Conservation (phyloP, 1,140 invertebrate genomes). For the Trichogramma pretiosum region DNA sequence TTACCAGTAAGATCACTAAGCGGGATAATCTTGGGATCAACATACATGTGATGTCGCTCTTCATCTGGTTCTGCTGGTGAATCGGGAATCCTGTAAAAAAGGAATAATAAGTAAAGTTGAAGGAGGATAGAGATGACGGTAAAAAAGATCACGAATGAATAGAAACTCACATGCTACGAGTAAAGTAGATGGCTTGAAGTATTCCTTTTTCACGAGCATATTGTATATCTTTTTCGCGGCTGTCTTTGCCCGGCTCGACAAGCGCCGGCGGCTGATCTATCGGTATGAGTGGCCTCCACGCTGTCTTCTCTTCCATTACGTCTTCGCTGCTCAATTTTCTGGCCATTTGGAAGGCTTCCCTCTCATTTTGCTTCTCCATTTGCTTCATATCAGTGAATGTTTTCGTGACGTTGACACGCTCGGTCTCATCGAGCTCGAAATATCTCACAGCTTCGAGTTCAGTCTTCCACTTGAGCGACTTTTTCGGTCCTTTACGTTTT, state of each 20-base stretch:
- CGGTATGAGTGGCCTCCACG: constrained; percentile 60
- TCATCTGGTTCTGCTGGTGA: constrained; percentile 75
- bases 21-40: constrained; percentile 75
- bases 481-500: constrained; percentile 67
- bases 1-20: constrained; percentile 77
- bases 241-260: constrained; percentile 66
- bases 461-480: constrained; percentile 73
- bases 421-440: constrained; percentile 89
- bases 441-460: constrained; percentile 74
- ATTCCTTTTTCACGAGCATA: constrained; percentile 74
- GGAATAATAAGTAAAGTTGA: constrained; percentile 11
- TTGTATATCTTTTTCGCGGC: constrained; percentile 78
- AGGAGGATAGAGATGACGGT: constrained; percentile 6
- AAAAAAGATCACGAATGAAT: neutral
- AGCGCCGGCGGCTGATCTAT: constrained; percentile 57
- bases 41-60: constrained; percentile 62
- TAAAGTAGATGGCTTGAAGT: constrained; percentile 78
- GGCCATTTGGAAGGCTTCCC: constrained; percentile 69
- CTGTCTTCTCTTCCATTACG: constrained; percentile 66
- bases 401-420: constrained; percentile 88
- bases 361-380: constrained; percentile 76
- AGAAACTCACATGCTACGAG: constrained; percentile 61
- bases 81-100: constrained; percentile 62
- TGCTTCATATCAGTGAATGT: constrained; percentile 88
- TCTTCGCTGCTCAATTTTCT: constrained; percentile 67